phyloP scores from a whole-genome alignment of 2,888 invertebrate species.

The Synergus laeviventris region DNA sequence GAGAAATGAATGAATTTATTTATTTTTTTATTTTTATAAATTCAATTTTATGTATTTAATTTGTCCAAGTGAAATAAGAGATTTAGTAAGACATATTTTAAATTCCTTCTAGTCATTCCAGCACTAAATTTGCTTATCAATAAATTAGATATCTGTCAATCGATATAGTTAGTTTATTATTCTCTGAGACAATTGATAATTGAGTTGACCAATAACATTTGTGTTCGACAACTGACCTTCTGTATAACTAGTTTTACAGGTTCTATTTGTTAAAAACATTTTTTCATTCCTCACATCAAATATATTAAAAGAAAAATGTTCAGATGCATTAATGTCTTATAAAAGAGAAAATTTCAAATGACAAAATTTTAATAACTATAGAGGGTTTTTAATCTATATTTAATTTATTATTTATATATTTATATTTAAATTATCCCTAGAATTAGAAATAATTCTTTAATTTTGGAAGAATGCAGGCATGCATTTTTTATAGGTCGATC shows the following conservation, averaged over 20 bases:
- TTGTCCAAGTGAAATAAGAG: background rate
- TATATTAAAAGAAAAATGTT: no score
- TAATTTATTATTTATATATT: background rate
- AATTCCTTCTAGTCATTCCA: background rate
- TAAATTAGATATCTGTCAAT: constrained; percentile 26
- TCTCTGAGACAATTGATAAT: constrained; percentile 11
- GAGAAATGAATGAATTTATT: background rate
- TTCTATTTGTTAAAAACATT: background rate
- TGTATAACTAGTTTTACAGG: background rate
- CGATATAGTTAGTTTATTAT: background rate
- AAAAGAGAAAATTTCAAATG: no score
- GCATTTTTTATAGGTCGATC: background rate
- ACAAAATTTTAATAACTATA: background rate
- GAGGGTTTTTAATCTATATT: background rate
- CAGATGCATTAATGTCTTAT: no score
- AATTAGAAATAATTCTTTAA: background rate
- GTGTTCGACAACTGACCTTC: background rate
- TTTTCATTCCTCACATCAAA: no score
- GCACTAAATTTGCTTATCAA: constrained; percentile 5
- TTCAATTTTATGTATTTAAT: background rate
- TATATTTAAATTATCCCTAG: background rate
- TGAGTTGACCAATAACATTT: constrained; percentile 17
- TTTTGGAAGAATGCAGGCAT: background rate
- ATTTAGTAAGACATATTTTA: background rate
- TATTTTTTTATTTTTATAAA: background rate